Base-by-base conservation (phyloP, 2,888 invertebrate genomes). In the Plemyria rubiginata region DNA sequence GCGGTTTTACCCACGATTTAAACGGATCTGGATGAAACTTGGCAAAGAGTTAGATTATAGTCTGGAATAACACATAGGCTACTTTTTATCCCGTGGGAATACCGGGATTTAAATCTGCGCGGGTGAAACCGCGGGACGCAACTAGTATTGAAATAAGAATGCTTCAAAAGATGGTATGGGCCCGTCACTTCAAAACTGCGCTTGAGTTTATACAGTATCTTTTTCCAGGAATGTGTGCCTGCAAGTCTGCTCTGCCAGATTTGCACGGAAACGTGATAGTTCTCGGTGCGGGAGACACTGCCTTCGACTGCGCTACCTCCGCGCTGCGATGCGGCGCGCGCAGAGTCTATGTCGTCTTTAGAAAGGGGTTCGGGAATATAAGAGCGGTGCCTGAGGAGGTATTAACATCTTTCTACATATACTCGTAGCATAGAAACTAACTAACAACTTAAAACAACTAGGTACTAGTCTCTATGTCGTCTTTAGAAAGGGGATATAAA, bases 231-330 rank as follows among this genome's bases (percentile, higher is more conserved):
- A 94, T 97, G 89, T 99, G 99, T 82, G 94, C 94, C 0, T 98
- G 98, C 81, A 96, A 96, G 75, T 86, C 94, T 0, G 81, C 93
- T 0, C 86, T 99, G 46, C 99, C 99, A 0, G 86, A 93, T 50
- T 84, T 99, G 7, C 86, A 93, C 71, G 99, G 99, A 0, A 96
- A 95, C 72, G 97, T 97, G 11, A 95, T 99, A 62, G 99, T 99
- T 0, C 88, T 99, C 41, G 99, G 99, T 0, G 98, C 99, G 0
- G 99, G 99, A 0, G 99, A 99, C 85, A 99, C 99, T 0, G 99
- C 99, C 0, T 99, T 99, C 84, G 99, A 99, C 90, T 99, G 99
- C 85, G 99, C 99, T 0, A 99, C 99, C 0, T 99, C 99, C 0
- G 98, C 99, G 0, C 88, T 99, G 15, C 94, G 99, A 1, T 99